These are phyloP conservation scores for Temnothorax unifasciatus DNA, from an alignment of 2,888 invertebrate species.

Conservation along the genomic window DNA sequence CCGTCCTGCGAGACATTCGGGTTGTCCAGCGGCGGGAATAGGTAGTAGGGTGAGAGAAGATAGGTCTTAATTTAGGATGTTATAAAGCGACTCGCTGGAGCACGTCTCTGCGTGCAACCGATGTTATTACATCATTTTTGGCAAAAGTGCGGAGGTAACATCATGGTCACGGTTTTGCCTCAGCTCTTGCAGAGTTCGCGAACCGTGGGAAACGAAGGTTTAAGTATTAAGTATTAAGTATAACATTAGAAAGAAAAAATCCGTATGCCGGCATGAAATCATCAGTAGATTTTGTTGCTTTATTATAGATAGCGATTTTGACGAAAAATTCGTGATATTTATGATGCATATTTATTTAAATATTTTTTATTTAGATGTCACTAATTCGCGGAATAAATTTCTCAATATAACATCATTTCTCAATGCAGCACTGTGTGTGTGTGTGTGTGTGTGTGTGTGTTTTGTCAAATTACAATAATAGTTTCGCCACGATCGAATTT, in stretches of 20 bases:
- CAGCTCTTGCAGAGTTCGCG: not conserved
- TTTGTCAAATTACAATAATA: not conserved
- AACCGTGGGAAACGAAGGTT: slow-evolving; percentile 11
- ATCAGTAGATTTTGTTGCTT: not conserved
- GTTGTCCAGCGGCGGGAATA: slow-evolving; percentile 62
- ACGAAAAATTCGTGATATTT: not conserved
- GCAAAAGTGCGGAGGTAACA: slow-evolving; percentile 29
- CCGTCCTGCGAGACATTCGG: slow-evolving; percentile 76
- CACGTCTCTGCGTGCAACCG: slow-evolving; percentile 24
- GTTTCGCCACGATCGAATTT: slow-evolving; percentile 11
- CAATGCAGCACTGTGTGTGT: too few relatives aligned
- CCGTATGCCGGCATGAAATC: not conserved
- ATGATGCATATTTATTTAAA: not conserved
- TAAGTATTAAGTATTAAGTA: not conserved
- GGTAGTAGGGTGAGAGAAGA: slow-evolving; percentile 67
- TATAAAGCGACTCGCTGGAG: slow-evolving; percentile 60
- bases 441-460: too few relatives aligned
- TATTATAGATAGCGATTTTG: not conserved
- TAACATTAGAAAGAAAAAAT: not conserved
- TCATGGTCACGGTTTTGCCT: not conserved
- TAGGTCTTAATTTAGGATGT: slow-evolving; percentile 81
- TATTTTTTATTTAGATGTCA: not conserved
- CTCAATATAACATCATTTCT: too few relatives aligned
- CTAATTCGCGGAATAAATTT: not conserved
- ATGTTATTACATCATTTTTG: slow-evolving; percentile 41